Conservation (phyloP, 1,140 invertebrate genomes). For the Phocides pigmalion region DNA sequence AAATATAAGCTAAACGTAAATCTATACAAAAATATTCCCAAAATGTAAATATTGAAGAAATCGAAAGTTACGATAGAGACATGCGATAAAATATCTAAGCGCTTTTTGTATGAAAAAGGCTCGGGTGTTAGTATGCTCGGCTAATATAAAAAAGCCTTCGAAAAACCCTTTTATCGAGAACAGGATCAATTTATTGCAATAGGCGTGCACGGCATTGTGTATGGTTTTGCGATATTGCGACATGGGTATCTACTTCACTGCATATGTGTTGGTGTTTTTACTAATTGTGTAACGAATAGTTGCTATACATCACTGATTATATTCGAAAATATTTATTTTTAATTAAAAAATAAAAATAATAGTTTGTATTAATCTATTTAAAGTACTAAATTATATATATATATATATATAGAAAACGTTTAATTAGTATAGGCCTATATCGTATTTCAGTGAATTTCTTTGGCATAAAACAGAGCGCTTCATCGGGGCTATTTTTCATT, state of each 20-base stretch:
- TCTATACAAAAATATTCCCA: background rate
- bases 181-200: slow-evolving; percentile 21
- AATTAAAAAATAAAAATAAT: too few relatives aligned
- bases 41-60: background rate
- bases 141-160: slow-evolving; percentile 11
- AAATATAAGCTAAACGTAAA: too few relatives aligned
- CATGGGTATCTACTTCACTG: slow-evolving; percentile 7
- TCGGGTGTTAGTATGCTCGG: background rate
- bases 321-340: too few relatives aligned
- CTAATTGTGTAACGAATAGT: too few relatives aligned
- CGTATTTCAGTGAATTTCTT: too few relatives aligned
- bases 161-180: slow-evolving; percentile 16
- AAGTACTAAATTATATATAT: too few relatives aligned
- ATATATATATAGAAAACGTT: too few relatives aligned
- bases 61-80: slow-evolving; percentile 8
- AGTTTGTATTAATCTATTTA: too few relatives aligned
- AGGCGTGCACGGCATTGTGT: background rate
- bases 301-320: too few relatives aligned
- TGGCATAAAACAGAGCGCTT: too few relatives aligned
- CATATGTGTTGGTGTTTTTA: background rate
- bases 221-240: slow-evolving; percentile 9
- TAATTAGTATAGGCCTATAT: too few relatives aligned
- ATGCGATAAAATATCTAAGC: background rate
- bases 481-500: too few relatives aligned
- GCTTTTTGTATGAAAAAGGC: background rate